Percentiles rank a stretch among this genome's conserved stretches.
Conservation (phyloP, 2,797 vertebrate species). For the Schizopygopsis pylzovi region DNA sequence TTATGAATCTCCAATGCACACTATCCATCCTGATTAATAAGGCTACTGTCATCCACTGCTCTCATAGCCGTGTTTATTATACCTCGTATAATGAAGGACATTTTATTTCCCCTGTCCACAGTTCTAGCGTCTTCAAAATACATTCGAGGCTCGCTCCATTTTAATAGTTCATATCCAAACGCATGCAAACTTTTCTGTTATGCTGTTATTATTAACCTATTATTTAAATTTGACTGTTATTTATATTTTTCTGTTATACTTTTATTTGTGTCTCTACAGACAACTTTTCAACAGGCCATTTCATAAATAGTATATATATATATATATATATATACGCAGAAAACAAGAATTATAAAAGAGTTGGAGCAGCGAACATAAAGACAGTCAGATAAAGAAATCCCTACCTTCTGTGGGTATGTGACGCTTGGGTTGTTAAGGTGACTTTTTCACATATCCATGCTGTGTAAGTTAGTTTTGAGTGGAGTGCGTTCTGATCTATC, state of each 20-base stretch:
- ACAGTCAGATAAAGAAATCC: background rate
- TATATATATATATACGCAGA: background rate
- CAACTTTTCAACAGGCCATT: background rate
- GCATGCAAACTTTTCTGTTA: background rate
- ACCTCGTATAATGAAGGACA: background rate
- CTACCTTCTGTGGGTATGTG: constrained; percentile 18
- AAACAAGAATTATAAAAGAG: background rate
- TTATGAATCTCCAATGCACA: background rate
- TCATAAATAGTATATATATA: too few species aligned
- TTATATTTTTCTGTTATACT: background rate
- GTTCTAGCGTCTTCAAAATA: background rate
- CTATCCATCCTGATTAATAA: background rate
- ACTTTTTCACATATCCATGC: constrained; percentile 40
- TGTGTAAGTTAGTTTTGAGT: constrained; percentile 13
- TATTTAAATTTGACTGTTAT: background rate
- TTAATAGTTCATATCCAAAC: background rate
- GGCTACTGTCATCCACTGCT: background rate
- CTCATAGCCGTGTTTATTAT: background rate
- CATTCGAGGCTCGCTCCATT: background rate
- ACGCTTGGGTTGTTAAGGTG: constrained; percentile 16
- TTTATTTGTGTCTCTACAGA: background rate
- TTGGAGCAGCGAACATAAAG: background rate
- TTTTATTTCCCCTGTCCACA: background rate
- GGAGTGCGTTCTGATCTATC: background rate
- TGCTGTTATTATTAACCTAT: background rate